Evolutionary conservation across 1,140 invertebrate genomes (phyloP).

Genomic region (Coptotermes formosanus): DNA sequence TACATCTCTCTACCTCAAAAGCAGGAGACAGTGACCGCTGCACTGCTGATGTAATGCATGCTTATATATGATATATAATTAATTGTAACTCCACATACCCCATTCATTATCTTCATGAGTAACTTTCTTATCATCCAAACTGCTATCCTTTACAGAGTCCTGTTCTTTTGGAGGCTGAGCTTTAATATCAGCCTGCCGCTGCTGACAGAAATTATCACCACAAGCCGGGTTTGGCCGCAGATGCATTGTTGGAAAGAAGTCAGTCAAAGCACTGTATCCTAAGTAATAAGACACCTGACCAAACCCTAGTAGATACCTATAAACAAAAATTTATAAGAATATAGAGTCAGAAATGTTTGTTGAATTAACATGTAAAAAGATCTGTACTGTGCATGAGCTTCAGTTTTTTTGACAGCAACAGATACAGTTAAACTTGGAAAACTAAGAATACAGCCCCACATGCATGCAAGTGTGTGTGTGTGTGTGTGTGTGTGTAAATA

Average conservation of each 20-base stretch:
- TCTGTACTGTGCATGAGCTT: too few species aligned
- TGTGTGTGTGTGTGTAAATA: too few species aligned
- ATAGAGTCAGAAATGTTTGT: too few species aligned
- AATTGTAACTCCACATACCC: conserved; percentile 58
- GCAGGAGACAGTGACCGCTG: too few species aligned
- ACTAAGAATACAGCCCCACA: too few species aligned
- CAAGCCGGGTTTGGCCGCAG: conserved; percentile 92
- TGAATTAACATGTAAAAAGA: too few species aligned
- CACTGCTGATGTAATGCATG: too few species aligned
- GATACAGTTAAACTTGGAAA: too few species aligned
- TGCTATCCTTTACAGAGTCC: conserved; percentile 52
- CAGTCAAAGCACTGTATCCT: conserved; percentile 94
- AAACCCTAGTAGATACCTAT: conserved; percentile 84
- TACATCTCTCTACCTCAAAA: too few species aligned
- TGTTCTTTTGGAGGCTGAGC: conserved; percentile 45
- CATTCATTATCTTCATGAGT: conserved; percentile 90
- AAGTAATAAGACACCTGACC: conserved; percentile 88
- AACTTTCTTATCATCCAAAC: conserved; percentile 55
- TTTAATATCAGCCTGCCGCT: conserved; percentile 70
- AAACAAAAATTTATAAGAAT: conserved; percentile 37
- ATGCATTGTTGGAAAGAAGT: conserved; percentile 94
- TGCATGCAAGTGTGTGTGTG: too few species aligned
- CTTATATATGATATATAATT: too few species aligned
- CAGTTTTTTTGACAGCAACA: too few species aligned
- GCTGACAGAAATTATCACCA: conserved; percentile 77